Evolutionary conservation across 2,113 vertebrate species (phyloP).

Genomic region (Dolichotis patagonum): DNA sequence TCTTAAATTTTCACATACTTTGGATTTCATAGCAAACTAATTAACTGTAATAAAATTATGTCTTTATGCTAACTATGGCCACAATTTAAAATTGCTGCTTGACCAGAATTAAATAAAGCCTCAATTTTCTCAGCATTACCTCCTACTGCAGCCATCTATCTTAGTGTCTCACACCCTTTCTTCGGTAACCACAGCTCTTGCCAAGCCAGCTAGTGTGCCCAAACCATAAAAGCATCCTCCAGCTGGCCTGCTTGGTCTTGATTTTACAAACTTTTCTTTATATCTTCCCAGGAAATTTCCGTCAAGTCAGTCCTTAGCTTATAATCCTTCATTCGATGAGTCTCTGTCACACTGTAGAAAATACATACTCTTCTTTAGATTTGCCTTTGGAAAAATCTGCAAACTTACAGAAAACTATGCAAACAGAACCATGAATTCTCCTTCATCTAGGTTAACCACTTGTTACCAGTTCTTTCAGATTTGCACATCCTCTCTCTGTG

Average conservation of each 20-base stretch:
- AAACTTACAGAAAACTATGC: neutral
- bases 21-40: neutral
- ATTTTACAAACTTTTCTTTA: no score
- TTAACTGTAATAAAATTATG: neutral
- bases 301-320: rapidly evolving
- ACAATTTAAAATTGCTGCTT: neutral
- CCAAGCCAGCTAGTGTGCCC: neutral
- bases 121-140: neutral
- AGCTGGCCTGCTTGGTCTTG: rapidly evolving
- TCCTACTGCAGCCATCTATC: neutral
- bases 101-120: neutral
- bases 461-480: neutral
- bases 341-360: no score
- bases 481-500: neutral
- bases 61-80: neutral
- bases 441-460: neutral
- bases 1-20: neutral
- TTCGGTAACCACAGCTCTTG: no score
- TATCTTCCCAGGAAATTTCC: rapidly evolving
- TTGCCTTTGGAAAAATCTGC: neutral
- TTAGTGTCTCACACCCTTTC: rapidly evolving
- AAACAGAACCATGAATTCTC: neutral
- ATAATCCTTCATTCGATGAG: neutral
- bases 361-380: neutral
- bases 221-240: neutral